These are phyloP conservation scores for Lasioglossum pauxillum DNA, from an alignment of 2,888 invertebrate species.

Conservation along the genomic window DNA sequence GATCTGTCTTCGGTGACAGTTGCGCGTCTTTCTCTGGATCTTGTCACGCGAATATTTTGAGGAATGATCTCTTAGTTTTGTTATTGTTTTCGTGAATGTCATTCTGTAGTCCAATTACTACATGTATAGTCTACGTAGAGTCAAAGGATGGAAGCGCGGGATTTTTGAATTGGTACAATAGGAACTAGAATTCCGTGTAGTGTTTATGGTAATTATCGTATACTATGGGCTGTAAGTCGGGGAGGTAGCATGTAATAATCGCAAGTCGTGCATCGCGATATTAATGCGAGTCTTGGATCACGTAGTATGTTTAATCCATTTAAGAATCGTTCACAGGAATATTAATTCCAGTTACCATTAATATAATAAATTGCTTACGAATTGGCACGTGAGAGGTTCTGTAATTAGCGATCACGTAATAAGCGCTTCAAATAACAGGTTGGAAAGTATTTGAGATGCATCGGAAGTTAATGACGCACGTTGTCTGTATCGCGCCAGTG, in stretches of 20 bases:
- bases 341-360: background rate
- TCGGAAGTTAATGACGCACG: constrained; percentile 18
- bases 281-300: background rate
- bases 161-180: background rate
- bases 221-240: background rate
- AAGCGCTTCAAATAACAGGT: background rate
- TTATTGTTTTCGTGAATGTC: background rate
- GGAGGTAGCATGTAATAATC: background rate
- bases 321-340: background rate
- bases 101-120: background rate
- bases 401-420: constrained; percentile 7
- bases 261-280: background rate
- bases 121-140: background rate
- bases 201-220: background rate
- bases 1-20: background rate
- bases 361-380: background rate
- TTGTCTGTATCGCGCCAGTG: background rate
- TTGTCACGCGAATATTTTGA: background rate
- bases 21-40: no score
- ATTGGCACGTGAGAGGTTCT: background rate
- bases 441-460: constrained; percentile 4
- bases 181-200: no score
- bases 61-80: background rate
- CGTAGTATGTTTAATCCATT: background rate
- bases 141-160: background rate